Percentiles rank a stretch among this genome's conserved stretches.
Evolutionary conservation across 1,140 invertebrate genomes (phyloP).

Genomic region (Vanessa tameamea): DNA sequence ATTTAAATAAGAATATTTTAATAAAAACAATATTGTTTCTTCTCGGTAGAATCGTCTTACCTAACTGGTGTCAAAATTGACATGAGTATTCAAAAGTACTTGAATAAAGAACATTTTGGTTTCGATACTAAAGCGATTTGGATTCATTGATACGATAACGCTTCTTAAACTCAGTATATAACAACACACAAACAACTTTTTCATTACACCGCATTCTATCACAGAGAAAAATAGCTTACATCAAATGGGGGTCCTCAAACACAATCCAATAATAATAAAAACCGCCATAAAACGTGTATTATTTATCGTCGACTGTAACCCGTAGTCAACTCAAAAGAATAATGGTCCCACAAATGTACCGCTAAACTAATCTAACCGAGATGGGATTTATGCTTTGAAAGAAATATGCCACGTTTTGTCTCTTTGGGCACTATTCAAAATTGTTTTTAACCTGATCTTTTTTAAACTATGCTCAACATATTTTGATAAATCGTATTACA

Average conservation of each 20-base stretch:
- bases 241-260: slow-evolving; percentile 50
- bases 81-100: too few relatives aligned
- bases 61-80: too few relatives aligned
- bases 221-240: slow-evolving; percentile 49
- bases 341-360: slow-evolving; percentile 54
- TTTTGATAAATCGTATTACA: background rate
- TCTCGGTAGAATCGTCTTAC: too few relatives aligned
- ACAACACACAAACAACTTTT: slow-evolving; percentile 32
- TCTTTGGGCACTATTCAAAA: background rate
- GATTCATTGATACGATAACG: too few relatives aligned
- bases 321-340: slow-evolving; percentile 53
- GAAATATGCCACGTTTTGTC: slow-evolving; percentile 13
- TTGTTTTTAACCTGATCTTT: background rate
- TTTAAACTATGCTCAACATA: background rate
- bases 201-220: slow-evolving; percentile 55
- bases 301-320: slow-evolving; percentile 51
- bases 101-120: too few relatives aligned
- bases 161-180: background rate
- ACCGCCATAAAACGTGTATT: slow-evolving; percentile 42
- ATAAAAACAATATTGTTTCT: too few relatives aligned
- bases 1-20: too few relatives aligned
- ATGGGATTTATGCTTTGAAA: slow-evolving; percentile 30
- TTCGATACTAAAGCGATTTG: too few relatives aligned
- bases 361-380: slow-evolving; percentile 47
- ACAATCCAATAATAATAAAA: slow-evolving; percentile 42